Evolutionary conservation across 1,140 invertebrate species (phyloP), one percentile per base, ranked within the genome.

Genomic region (Drosophila serrata): DNA sequence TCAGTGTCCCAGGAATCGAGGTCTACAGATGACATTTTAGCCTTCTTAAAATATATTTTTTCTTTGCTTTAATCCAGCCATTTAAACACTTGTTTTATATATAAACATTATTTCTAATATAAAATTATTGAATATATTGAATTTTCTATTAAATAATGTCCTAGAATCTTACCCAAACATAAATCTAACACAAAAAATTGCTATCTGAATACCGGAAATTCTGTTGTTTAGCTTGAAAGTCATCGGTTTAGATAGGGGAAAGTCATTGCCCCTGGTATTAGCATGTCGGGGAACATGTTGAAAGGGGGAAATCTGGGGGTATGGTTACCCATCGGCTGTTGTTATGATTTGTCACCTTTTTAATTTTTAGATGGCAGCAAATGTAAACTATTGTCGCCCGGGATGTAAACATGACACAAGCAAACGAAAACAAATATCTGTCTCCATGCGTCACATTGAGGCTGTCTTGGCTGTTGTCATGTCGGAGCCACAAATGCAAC

Each of bases 261-360:
- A 49, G 46, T 49, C 46, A 49, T 37, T 55, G 51, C 19, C 51
- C 51, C 48, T 7, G 29, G 27, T 29, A 49, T 31, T 17, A 15
- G 42, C 19, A 35, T 53, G 63, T 45, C 42, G 19, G 11, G 43
- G 6, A 22, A 5, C 9, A 19, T 42, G 17, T 19, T 17, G 40
- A 19, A 0, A 0, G 39, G 19, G 19, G 42, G 12, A 13, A 42
- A n/a, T n/a, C n/a, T 1, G 39, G 4, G 40, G 4, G 9, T 11
- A n/a, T 8, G 45, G 13, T 46, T 27, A 12, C 43, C 43, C 43
- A 60, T 65, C 27, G 67, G 37, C 35, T 79, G 81, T 84, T 84
- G 81, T 84, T 84, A 82, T 84, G 81, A 84, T 82, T 84, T 84
- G 81, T 84, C 81, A 84, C 81, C 81, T 84, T 84, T 82, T 82